These are phyloP conservation scores for Menidia menidia DNA, from an alignment of 2,797 vertebrate species.

Conservation along the genomic window DNA sequence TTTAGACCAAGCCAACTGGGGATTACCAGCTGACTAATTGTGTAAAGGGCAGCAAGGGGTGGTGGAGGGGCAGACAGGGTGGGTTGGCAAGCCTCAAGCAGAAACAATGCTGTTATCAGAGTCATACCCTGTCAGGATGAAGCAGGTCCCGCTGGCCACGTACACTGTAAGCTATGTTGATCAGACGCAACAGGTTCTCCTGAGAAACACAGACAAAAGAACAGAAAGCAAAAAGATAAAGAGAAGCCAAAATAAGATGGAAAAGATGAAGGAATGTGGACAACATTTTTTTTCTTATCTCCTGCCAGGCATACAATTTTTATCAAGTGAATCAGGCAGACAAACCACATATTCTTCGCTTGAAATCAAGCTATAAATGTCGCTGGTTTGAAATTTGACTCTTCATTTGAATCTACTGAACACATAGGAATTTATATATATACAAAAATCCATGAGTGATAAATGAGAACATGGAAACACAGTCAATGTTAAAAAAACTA, in stretches of 20 bases:
- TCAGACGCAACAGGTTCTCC: conserved; percentile 94
- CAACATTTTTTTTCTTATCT: conserved; percentile 7
- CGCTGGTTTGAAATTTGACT: not conserved
- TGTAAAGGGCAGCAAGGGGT: conserved; percentile 62
- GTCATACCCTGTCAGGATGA: conserved; percentile 93
- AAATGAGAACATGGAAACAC: not conserved
- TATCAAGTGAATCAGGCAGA: conserved; percentile 28
- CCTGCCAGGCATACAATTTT: conserved; percentile 1
- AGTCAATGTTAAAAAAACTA: too few relatives aligned
- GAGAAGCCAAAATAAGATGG: conserved; percentile 12
- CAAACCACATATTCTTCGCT: conserved; percentile 15
- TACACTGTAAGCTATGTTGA: conserved; percentile 94
- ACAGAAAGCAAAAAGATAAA: conserved; percentile 18
- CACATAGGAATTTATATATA: too few relatives aligned
- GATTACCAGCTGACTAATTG: conserved; percentile 62
- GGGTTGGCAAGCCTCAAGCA: conserved; percentile 46
- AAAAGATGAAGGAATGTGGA: conserved; percentile 20
- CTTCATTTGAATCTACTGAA: not conserved
- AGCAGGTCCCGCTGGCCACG: conserved; percentile 89
- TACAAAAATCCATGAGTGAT: too few relatives aligned
- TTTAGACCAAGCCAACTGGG: conserved; percentile 43
- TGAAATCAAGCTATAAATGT: conserved; percentile 13
- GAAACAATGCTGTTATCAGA: conserved; percentile 78
- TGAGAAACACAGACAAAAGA: conserved; percentile 63
- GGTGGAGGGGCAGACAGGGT: conserved; percentile 58